Percentiles rank a stretch among this genome's conserved stretches.
phyloP scores from a whole-genome alignment of 2,888 invertebrate species.

The Rhingia campestris region DNA sequence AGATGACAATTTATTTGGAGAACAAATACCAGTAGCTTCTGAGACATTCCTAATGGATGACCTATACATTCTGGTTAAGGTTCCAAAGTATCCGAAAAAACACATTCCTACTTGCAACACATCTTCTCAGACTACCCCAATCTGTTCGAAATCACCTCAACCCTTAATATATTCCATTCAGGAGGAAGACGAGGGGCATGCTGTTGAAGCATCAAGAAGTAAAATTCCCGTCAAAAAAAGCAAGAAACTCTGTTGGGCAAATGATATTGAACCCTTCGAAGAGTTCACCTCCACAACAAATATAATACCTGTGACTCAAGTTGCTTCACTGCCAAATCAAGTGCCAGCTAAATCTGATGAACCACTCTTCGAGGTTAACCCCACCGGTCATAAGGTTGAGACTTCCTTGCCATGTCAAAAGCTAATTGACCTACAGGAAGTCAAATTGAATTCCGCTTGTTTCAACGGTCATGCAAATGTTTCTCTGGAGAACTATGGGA shows the following conservation, averaged over 20 bases:
- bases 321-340: conserved; percentile 45
- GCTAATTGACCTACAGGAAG: conserved; percentile 55
- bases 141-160: conserved; percentile 1
- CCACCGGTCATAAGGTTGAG: neutral
- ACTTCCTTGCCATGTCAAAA: conserved; percentile 22
- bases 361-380: neutral
- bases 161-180: conserved; percentile 66
- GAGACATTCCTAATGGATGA: conserved; percentile 80
- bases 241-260: conserved; percentile 27
- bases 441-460: conserved; percentile 16
- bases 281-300: conserved; percentile 60
- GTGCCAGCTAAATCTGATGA: conserved; percentile 11
- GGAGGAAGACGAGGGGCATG: conserved; percentile 58
- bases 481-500: conserved; percentile 67
- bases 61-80: conserved; percentile 80
- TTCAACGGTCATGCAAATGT: conserved; percentile 45
- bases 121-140: conserved; percentile 18
- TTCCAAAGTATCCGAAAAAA: conserved; percentile 74
- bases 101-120: neutral
- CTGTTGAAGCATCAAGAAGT: neutral
- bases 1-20: conserved; percentile 77
- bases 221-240: conserved; percentile 2
- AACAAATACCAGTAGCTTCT: conserved; percentile 76
- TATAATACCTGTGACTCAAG: neutral
- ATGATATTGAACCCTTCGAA: conserved; percentile 30